Evolutionary conservation across 1,140 invertebrate species (phyloP).

Genomic region (Acromyrmex echinatior): DNA sequence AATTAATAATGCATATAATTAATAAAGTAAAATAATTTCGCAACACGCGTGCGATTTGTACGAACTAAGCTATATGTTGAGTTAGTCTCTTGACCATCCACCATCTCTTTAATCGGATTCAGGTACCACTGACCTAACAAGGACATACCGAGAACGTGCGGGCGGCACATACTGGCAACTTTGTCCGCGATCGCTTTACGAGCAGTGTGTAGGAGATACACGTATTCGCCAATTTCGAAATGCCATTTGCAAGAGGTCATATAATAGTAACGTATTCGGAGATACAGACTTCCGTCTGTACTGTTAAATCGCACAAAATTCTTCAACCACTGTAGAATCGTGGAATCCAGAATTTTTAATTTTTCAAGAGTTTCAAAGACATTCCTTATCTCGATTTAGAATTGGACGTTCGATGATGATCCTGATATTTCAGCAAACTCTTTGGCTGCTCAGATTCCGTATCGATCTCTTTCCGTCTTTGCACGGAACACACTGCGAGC

Average conservation of each 20-base stretch:
- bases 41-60: neutral
- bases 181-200: slow-evolving; percentile 24
- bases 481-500: neutral
- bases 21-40: slow-evolving; percentile 11
- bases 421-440: slow-evolving; percentile 30
- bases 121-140: slow-evolving; percentile 45
- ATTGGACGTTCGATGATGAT: neutral
- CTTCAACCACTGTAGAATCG: neutral
- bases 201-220: neutral
- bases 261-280: neutral
- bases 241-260: slow-evolving; percentile 8
- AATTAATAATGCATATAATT: neutral
- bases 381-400: slow-evolving; percentile 20
- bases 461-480: slow-evolving; percentile 44
- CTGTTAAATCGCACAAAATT: neutral
- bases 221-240: slow-evolving; percentile 3
- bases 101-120: slow-evolving; percentile 51
- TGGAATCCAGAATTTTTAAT: neutral
- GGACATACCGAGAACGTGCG: slow-evolving; percentile 41
- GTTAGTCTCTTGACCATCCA: neutral
- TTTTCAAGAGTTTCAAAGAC: neutral
- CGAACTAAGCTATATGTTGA: slow-evolving; percentile 16
- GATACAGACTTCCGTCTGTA: neutral
- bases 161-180: neutral
- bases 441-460: slow-evolving; percentile 18